A percentile compares a stretch with the other conserved stretches of the same genome.
phyloP scores from a whole-genome alignment of 2,797 vertebrate genomes.

The Sebastes hopkinsi region DNA sequence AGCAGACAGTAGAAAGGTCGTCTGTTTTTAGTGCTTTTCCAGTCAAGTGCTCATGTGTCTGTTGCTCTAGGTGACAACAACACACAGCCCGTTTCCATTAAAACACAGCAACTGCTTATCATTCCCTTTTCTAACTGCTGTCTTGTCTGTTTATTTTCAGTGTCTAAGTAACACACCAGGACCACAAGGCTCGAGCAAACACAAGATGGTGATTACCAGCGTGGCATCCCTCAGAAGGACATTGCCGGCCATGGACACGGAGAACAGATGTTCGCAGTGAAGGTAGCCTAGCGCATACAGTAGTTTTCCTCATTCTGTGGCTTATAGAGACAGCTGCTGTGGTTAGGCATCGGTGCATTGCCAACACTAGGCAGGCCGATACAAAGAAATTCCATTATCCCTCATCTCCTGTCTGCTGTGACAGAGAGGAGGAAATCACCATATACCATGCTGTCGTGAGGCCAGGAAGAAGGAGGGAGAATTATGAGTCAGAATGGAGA shows the following conservation, averaged over 20 bases:
- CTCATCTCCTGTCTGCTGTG: conserved; percentile 59
- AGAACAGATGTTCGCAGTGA: conserved; percentile 70
- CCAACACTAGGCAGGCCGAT: conserved; percentile 32
- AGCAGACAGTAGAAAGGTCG: conserved; percentile 17
- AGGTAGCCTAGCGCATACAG: conserved; percentile 51
- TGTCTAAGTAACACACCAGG: conserved; percentile 40
- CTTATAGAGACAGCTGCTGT: conserved; percentile 36
- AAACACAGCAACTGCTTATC: conserved; percentile 9
- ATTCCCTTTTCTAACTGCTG: conserved; percentile 32
- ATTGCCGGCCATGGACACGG: conserved; percentile 26
- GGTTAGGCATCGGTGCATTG: conserved; percentile 45
- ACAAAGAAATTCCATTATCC: conserved; percentile 73
- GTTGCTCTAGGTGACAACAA: conserved; percentile 27
- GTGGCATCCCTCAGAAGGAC: conserved; percentile 55
- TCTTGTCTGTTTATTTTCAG: conserved; percentile 61
- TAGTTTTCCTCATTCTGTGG: conserved; percentile 20
- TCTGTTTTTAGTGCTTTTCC: conserved; percentile 50
- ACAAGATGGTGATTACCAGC: conserved; percentile 63
- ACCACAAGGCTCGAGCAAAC: conserved; percentile 45
- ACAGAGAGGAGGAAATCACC: conserved; percentile 68
- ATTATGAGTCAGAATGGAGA: conserved; percentile 71
- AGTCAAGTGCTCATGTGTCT: conserved; percentile 30
- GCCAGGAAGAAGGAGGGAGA: conserved; percentile 65
- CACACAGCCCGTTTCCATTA: conserved; percentile 9
- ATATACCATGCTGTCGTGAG: conserved; percentile 39